Base-by-base conservation (phyloP, 1,140 invertebrate genomes). In the Diabrotica virgifera region DNA sequence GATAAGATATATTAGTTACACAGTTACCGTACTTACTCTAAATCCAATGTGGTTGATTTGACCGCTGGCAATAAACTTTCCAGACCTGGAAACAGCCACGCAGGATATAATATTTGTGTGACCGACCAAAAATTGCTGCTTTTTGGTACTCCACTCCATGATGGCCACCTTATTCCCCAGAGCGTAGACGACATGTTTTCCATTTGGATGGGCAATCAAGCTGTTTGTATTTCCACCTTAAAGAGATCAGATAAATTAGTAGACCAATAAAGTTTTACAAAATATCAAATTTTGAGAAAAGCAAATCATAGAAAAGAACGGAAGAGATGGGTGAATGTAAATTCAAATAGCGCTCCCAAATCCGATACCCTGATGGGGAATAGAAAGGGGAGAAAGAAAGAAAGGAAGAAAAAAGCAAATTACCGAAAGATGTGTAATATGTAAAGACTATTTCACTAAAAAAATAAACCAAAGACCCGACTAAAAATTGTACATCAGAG, bases 1-100 rank as follows among this genome's bases (percentile, higher is more conserved):
- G n/a, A n/a, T n/a, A n/a, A n/a, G n/a, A 4, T 24, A 24, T 24
- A 24, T 24, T 24, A 24, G 24, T 24, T 24, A 24, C 24, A 24
- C 24, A 24, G 24, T 24, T 24, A 24, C 24, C 24, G 6, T 12
- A 64, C 58, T 63, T 76, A 90, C 89, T 81, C 93, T 94, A 76
- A 95, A 96, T 6, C 94, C 94, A 76, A 94, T 92, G 73, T 95
- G 89, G 74, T 91, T 96, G 9, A 92, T 86, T 79, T 96, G 93
- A 0, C 95, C 94, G 8, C 93, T 94, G 14, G 91, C 94, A 40
- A 97, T 80, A 72, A 87, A 93, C 36, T 87, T 87, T 51, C 94
- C 94, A 67, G 74, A 79, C 61, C 70, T 72, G 52, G 94, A 95
- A 6, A 96, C 74, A 61, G 89, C 88, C 10, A 97, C 79, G 37